Evolutionary conservation across 2,113 vertebrate species (phyloP), one percentile per base, ranked within the genome.

Genomic region (Pseudolaguvia tuberculata): DNA sequence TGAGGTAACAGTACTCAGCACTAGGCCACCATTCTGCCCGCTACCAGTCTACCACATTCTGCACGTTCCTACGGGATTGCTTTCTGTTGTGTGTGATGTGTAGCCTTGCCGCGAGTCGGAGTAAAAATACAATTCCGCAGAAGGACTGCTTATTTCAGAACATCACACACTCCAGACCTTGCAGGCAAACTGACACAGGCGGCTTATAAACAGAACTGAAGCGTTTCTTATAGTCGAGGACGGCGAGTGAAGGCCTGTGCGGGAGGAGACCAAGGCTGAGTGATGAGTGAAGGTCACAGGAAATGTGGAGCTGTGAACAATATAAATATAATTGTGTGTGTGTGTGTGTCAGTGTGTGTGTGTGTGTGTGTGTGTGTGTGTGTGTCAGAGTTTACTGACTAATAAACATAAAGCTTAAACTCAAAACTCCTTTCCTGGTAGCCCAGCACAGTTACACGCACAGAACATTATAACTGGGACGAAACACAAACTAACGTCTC

Each of bases 281-380:
- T 67, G 63, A 67, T 67, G 45, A 67, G 45, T 67, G 63, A 67
- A 67, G 72, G 72, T 63, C 35, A 51, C 17, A 63, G 25, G 58
- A 73, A 73, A 51, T 11, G 57, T 59, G 18, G 29, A 35, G 50
- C 35, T 27, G 23, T 50, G 47, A 67, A 50, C 45, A 67, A 67
- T 50, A 67, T 27, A 67, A 67, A 67, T 47, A 65, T 27, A 65
- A 21, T 2, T 35, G 31, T 35, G 31, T n/a, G n/a, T n/a, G n/a
- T n/a, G n/a, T n/a, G n/a, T n/a, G n/a, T n/a, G n/a, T n/a, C 6
- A n/a, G 31, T 35, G 31, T 35, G 31, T 35, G 39, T 1, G 9
- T 5, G 9, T 35, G 31, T 35, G 31, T 35, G 31, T 35, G 39
- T 1, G 9, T 5, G 9, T 8, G 1, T 42, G 14, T 25, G 39